Evolutionary conservation across 2,797 vertebrate genomes (phyloP).

Genomic region (Bufotes viridis): DNA sequence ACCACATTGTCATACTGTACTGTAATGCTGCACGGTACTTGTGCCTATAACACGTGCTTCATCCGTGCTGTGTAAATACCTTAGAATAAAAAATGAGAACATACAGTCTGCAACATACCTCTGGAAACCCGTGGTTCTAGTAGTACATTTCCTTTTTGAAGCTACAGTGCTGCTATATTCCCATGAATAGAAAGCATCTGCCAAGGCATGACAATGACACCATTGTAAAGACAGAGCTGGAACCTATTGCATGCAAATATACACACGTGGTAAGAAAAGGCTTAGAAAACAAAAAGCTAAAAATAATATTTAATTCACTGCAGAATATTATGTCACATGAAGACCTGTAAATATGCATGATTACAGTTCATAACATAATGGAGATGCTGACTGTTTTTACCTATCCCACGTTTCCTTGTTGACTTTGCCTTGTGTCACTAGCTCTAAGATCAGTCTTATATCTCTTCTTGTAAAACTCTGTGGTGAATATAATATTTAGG

Average conservation of each 20-base stretch:
- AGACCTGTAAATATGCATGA: constrained; percentile 1
- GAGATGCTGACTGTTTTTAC: neutral
- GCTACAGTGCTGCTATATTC: neutral
- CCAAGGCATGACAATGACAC: constrained; percentile 34
- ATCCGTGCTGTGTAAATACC: neutral
- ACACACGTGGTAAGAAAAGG: neutral
- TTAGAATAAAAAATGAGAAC: neutral
- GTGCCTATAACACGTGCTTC: neutral
- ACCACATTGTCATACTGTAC: neutral
- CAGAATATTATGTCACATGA: neutral
- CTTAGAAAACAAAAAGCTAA: constrained; percentile 8
- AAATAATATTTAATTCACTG: neutral
- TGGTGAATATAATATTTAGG: neutral
- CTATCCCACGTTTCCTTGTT: neutral
- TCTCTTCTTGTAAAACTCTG: neutral
- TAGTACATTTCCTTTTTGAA: constrained; percentile 25
- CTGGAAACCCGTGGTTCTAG: neutral
- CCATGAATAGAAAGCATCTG: neutral
- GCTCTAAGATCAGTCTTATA: too few species aligned
- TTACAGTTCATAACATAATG: neutral
- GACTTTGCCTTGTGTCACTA: neutral
- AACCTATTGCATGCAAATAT: constrained; percentile 4
- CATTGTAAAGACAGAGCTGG: constrained; percentile 1
- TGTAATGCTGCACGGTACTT: neutral
- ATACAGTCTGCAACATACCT: neutral